Percentiles rank a stretch among this genome's conserved stretches.
Conservation (phyloP, 2,797 vertebrate species). For the Clangula hyemalis region DNA sequence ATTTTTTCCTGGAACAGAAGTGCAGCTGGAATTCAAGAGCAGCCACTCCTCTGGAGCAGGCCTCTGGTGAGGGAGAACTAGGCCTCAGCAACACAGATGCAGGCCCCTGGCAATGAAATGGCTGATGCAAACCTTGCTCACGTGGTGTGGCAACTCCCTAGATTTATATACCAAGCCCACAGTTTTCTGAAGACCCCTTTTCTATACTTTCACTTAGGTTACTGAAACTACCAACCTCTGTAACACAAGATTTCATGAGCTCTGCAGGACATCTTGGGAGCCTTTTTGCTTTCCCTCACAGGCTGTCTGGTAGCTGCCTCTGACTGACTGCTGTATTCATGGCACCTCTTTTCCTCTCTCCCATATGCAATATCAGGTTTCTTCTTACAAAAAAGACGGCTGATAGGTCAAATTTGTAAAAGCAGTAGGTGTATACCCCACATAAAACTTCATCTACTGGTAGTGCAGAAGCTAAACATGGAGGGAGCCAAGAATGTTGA, state of each 20-base stretch:
- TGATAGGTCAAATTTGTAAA: not conserved
- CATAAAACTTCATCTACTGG: not conserved
- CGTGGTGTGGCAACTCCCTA: not conserved
- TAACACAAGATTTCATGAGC: not conserved
- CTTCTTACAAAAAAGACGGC: not conserved
- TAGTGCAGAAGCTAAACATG: not conserved
- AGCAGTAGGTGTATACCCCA: not conserved
- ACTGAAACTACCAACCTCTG: not conserved
- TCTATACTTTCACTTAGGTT: not conserved
- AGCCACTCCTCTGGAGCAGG: not conserved
- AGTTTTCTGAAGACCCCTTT: not conserved
- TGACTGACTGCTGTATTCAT: not conserved
- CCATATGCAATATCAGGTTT: not conserved
- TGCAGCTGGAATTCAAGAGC: not conserved
- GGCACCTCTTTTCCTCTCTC: not conserved
- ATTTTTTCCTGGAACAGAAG: not conserved
- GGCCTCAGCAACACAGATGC: not conserved
- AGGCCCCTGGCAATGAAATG: not conserved
- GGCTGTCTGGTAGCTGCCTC: not conserved
- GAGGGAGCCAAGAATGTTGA: not conserved
- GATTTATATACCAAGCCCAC: not conserved
- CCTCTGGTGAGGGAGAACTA: not conserved
- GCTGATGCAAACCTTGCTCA: not conserved
- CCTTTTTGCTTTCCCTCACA: not conserved
- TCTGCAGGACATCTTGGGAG: not conserved